Base-by-base conservation (phyloP, 1,140 invertebrate species). In the Neodiprion pinetum region DNA sequence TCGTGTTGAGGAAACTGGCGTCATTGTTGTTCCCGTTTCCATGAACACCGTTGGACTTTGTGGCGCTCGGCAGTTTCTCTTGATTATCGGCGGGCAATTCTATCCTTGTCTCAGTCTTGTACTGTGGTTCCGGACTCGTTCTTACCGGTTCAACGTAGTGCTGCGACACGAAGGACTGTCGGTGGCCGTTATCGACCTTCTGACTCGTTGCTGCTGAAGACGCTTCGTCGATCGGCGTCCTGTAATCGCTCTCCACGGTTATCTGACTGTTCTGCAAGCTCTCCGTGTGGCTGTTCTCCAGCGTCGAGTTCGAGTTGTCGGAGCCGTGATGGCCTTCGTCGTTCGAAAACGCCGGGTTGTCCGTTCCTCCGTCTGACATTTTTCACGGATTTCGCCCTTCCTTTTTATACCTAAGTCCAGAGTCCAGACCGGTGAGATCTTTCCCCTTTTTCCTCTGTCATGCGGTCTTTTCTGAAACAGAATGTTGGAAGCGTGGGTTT, bases 1-100 rank as follows among this genome's bases (percentile, higher is more conserved):
- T 88, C n/a, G 81, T 86, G 69, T 88, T 88, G 74, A 88, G 84
- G 73, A 88, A 88, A 75, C 87, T 88, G 21, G 83, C 84, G 47
- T 88, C 86, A 71, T 88, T 88, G 69, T 88, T 88, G 72, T 88
- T 88, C 48, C 86, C 86, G 74, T 87, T 88, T 50, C 82, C 81
- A 74, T 87, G 79, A 66, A 87, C 79, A 17, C 86, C 86, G 78
- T 87, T 88, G 72, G 80, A 78, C 78, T 88, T 88, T 47, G 80
- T 80, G 17, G 75, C 71, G 61, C 72, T 81, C 50, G 83, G 84
- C 11, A 85, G 84, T 66, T 82, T 81, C 66, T 77, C 80, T 72
- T 85, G 77, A 14, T 23, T 72, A 67, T 77, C 83, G 48, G 78
- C 79, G n/a, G 87, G 86, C 70, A 88, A 65, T 49, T 88, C 86